Percentiles rank a stretch among this genome's conserved stretches.
phyloP scores from a whole-genome alignment of 1,140 invertebrate species.

The Drosophila varians region DNA sequence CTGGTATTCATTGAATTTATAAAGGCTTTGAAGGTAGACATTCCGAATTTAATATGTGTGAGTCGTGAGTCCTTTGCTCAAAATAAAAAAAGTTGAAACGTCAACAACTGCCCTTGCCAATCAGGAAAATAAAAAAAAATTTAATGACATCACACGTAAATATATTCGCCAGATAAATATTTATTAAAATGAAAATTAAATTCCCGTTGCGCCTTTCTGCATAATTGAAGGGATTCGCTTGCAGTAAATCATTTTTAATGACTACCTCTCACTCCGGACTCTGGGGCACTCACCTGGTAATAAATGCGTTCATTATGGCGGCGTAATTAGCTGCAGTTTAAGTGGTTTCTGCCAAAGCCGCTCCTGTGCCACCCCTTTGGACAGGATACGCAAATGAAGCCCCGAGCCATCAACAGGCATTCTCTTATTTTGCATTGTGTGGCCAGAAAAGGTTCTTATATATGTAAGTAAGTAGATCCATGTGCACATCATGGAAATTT shows the following conservation, averaged over 20 bases:
- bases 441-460: not conserved
- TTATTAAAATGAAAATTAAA: slow-evolving; percentile 10
- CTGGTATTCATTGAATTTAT: not conserved
- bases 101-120: not conserved
- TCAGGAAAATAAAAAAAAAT: slow-evolving; percentile 12
- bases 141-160: slow-evolving; percentile 5
- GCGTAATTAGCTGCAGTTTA: slow-evolving; percentile 70
- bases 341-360: slow-evolving; percentile 10
- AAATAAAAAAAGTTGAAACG: not conserved
- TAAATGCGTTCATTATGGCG: slow-evolving; percentile 60
- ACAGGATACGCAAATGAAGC: slow-evolving; percentile 49
- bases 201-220: slow-evolving; percentile 2
- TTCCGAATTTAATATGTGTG: not conserved
- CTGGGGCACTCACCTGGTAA: slow-evolving; percentile 35
- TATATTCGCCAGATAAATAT: not conserved
- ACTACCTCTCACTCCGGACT: slow-evolving; percentile 3
- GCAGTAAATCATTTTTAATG: slow-evolving; percentile 55
- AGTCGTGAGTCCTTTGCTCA: not conserved
- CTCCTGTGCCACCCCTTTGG: not conserved
- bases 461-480: slow-evolving; percentile 7
- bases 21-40: not conserved
- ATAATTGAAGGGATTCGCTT: slow-evolving; percentile 17
- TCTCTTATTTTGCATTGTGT: slow-evolving; percentile 15
- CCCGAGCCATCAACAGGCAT: slow-evolving; percentile 56
- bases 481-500: slow-evolving; percentile 6